Evolutionary conservation across 1,140 invertebrate species (phyloP), one percentile per base, ranked within the genome.

Genomic region (Zaprionus nigranus): DNA sequence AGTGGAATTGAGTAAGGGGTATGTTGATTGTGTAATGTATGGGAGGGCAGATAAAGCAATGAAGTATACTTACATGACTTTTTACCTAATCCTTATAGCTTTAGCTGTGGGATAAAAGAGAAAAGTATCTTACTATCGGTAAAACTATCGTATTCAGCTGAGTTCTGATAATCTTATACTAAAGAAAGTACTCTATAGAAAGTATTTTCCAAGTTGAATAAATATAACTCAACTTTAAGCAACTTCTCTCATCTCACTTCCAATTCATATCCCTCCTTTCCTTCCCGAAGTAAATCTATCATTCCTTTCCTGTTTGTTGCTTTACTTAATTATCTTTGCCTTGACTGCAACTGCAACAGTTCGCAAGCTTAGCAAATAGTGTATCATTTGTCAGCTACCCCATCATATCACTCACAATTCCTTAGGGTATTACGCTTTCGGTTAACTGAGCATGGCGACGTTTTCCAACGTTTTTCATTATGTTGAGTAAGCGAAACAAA

Each of bases 401-500:
- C 20, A 51, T 0, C 12, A 51, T 13, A 24, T 24, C 53, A 56
- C 15, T 56, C 13, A 26, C 53, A 26, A 26, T 56, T 56, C 53
- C 15, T 20, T 51, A 68, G 57, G n/a, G 72, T 58, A 70, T 75
- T 17, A 20, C 15, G 20, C 11, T 22, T 30, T 49, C 49, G 34
- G 30, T 30, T 36, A 36, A 51, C 40, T 63, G n/a, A 3, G 36
- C 36, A 20, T 13, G 2, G 9, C n/a, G 6, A 20, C 34, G 38
- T 38, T 65, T 38, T 49, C 65, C 20, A 58, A 49, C 58, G 74
- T 66, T 80, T 81, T 87, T 88, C 78, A 88, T 84, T 88, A 87
- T 88, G 82, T 79, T 87, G 81, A 87, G 81, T 83, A 78, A 88
- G 79, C 80, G 80, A 82, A 79, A 79, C 80, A 81, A 78, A 87